Evolutionary conservation across 2,797 vertebrate species (phyloP).

Genomic region (Gila robusta): DNA sequence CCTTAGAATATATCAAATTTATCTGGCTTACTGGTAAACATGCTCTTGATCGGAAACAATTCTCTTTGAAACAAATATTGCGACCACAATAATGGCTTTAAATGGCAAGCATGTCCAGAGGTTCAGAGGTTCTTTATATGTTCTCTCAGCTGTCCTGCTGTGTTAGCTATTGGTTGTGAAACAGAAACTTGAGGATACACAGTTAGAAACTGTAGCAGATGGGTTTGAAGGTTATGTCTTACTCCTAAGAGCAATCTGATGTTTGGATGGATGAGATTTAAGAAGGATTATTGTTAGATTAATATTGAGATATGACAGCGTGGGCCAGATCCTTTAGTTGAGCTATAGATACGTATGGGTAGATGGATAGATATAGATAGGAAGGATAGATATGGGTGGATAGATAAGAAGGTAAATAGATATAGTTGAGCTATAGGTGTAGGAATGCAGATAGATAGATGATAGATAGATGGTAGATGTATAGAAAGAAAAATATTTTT

Average conservation of each 20-base stretch:
- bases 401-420: background rate
- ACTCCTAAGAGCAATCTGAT: background rate
- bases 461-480: background rate
- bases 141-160: background rate
- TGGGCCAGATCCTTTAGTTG: background rate
- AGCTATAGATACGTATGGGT: background rate
- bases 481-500: background rate
- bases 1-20: background rate
- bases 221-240: background rate
- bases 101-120: background rate
- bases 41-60: background rate
- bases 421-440: background rate
- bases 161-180: background rate
- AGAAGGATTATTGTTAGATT: constrained; percentile 4
- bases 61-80: background rate
- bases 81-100: constrained; percentile 1
- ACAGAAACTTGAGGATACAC: background rate
- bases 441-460: background rate
- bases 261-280: background rate
- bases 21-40: background rate
- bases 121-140: background rate
- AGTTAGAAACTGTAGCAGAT: background rate
- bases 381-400: background rate
- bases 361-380: no score
- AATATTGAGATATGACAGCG: constrained; percentile 18